These are phyloP conservation scores for Galeopsomyia nigrocyanea DNA, from an alignment of 2,888 invertebrate species.

Conservation along the genomic window DNA sequence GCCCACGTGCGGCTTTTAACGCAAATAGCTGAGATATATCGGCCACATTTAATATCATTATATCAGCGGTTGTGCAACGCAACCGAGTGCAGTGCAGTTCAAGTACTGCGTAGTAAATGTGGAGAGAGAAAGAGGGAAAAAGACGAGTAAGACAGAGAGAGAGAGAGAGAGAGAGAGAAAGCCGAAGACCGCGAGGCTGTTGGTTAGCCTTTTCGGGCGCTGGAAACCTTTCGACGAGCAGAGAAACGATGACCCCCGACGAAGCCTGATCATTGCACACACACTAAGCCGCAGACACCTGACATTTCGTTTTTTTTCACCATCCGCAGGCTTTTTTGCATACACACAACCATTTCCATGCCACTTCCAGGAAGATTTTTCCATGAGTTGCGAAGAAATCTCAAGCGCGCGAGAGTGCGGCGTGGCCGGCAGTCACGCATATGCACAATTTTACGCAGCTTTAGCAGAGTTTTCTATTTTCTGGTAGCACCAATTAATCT, in stretches of 20 bases:
- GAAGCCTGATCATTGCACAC: conserved; percentile 16
- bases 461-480: too few relatives aligned
- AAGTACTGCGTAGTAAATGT: conserved; percentile 6
- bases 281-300: not conserved
- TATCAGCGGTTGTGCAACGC: conserved; percentile 25
- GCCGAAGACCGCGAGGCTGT: conserved; percentile 11
- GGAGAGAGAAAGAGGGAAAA: not conserved
- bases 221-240: conserved; percentile 32
- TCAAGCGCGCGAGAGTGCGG: too few relatives aligned
- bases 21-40: conserved; percentile 17
- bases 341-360: too few relatives aligned
- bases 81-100: not conserved
- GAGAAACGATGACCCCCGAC: conserved; percentile 25
- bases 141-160: not conserved
- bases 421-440: too few relatives aligned
- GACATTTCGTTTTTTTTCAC: too few relatives aligned
- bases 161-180: conserved; percentile 14
- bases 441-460: too few relatives aligned
- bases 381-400: too few relatives aligned
- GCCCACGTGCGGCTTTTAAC: not conserved
- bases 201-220: conserved; percentile 3
- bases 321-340: too few relatives aligned
- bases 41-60: conserved; percentile 26
- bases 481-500: too few relatives aligned
- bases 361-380: too few relatives aligned